Evolutionary conservation across 2,113 vertebrate genomes (phyloP).

Genomic region (Tenrec ecaudatus): DNA sequence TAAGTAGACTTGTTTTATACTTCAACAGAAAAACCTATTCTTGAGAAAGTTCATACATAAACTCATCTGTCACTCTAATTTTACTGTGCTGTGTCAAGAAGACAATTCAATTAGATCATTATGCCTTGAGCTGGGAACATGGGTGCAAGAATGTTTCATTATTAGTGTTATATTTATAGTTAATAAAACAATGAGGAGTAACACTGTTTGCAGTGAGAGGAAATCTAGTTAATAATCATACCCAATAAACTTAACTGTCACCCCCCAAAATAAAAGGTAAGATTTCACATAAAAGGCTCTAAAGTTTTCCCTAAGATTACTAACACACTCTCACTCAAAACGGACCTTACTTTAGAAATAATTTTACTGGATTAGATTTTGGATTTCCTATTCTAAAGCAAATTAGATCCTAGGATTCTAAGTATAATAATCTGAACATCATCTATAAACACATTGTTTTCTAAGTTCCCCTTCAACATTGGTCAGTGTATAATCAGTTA

Average conservation of each 20-base stretch:
- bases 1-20: not conserved
- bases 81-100: conserved; percentile 35
- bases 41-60: not conserved
- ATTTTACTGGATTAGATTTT: not conserved
- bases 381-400: conserved; percentile 15
- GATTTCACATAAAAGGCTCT: not conserved
- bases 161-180: not conserved
- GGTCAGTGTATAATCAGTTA: not conserved
- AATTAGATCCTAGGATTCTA: not conserved
- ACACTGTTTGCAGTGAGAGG: conserved; percentile 10
- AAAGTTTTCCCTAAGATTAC: not conserved
- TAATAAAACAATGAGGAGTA: conserved; percentile 15
- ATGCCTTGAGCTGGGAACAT: conserved; percentile 25
- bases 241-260: not conserved
- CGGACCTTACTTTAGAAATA: not conserved
- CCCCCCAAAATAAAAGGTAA: not conserved
- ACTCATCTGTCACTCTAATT: not conserved
- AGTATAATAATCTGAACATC: not conserved
- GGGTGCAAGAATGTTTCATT: conserved; percentile 38
- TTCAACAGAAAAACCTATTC: not conserved
- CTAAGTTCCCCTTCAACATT: not conserved
- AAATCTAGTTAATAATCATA: not conserved
- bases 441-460: not conserved
- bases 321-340: not conserved
- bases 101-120: conserved; percentile 6